Conservation (phyloP, 2,797 vertebrate species). For the Mionectes olivaceus region DNA sequence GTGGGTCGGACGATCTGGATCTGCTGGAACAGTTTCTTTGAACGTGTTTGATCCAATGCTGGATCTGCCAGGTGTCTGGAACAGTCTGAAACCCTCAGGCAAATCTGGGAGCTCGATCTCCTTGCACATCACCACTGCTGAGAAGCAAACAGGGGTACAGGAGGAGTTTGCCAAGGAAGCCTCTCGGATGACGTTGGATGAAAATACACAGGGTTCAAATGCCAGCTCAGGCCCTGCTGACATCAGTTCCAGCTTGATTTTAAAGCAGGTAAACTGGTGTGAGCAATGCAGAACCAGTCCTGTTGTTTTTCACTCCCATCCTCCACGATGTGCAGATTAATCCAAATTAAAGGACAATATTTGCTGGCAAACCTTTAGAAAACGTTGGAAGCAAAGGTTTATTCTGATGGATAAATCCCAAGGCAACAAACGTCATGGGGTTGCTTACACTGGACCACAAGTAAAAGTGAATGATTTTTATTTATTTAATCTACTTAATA, state of each 20-base stretch:
- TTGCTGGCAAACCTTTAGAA: conserved; percentile 58
- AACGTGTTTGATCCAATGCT: not conserved
- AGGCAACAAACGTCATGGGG: conserved; percentile 52
- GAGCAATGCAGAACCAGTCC: not conserved
- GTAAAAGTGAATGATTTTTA: conserved; percentile 27
- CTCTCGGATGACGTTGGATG: not conserved
- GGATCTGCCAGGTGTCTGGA: not conserved
- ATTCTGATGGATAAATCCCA: conserved; percentile 64
- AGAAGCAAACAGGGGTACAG: not conserved
- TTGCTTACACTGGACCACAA: conserved; percentile 68
- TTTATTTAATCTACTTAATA: conserved; percentile 34
- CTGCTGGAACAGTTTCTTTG: not conserved
- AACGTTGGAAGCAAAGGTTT: conserved; percentile 59
- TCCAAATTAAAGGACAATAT: not conserved
- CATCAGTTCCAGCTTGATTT: not conserved
- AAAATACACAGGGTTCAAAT: not conserved
- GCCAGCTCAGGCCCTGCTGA: not conserved
- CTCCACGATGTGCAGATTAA: not conserved
- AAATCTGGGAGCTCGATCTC: not conserved
- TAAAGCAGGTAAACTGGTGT: not conserved
- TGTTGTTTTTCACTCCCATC: not conserved
- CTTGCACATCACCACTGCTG: not conserved
- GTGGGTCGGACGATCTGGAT: not conserved
- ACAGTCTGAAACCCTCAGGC: not conserved
- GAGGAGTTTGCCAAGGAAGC: not conserved